These are phyloP conservation scores for Perizoma affinitatum DNA, from an alignment of 2,888 invertebrate species.

Conservation along the genomic window DNA sequence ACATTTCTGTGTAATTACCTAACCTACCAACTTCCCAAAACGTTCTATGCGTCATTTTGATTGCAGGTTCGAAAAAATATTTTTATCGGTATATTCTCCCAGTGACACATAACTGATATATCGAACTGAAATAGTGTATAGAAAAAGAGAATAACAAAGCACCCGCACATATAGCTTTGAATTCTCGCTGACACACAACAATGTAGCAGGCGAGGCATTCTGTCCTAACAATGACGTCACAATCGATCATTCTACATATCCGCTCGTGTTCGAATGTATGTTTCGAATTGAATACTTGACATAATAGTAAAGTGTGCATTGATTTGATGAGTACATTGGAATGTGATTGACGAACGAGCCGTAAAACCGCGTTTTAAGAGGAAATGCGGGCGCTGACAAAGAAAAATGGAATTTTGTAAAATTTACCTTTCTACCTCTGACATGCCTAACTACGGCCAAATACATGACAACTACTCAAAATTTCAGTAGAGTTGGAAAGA, in stretches of 20 bases:
- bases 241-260: slow-evolving; percentile 37
- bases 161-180: slow-evolving; percentile 14
- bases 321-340: not conserved
- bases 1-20: too few relatives aligned
- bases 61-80: too few relatives aligned
- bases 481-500: too few relatives aligned
- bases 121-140: slow-evolving; percentile 17
- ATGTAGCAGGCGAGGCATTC: slow-evolving; percentile 29
- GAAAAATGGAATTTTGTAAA: too few relatives aligned
- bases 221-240: slow-evolving; percentile 34
- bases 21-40: too few relatives aligned
- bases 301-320: slow-evolving; percentile 3
- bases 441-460: too few relatives aligned
- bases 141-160: slow-evolving; percentile 19
- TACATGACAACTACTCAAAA: too few relatives aligned
- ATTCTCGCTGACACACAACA: slow-evolving; percentile 17
- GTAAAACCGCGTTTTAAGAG: too few relatives aligned
- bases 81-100: not conserved
- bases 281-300: slow-evolving; percentile 3
- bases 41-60: too few relatives aligned
- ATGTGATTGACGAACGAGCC: too few relatives aligned
- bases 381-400: too few relatives aligned
- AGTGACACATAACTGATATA: slow-evolving; percentile 5
- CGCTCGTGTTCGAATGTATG: slow-evolving; percentile 5
- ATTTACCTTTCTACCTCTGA: too few relatives aligned